These are phyloP conservation scores for Leucoraja erinaceus DNA, from an alignment of 2,113 vertebrate genomes.

Conservation along the genomic window DNA sequence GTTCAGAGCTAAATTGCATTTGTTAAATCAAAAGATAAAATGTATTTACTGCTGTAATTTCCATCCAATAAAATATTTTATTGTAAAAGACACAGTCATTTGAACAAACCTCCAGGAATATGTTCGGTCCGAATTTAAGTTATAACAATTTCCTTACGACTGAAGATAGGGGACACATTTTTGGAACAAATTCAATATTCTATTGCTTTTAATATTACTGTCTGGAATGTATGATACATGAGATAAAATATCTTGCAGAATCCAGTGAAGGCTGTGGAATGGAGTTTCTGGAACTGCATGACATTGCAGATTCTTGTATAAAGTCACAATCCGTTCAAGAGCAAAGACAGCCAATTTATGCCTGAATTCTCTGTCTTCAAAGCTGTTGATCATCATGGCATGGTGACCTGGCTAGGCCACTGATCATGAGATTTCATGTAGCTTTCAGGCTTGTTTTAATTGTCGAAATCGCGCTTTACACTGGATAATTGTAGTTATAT, in stretches of 20 bases:
- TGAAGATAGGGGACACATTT: background rate
- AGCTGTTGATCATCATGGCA: background rate
- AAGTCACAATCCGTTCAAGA: background rate
- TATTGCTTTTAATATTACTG: background rate
- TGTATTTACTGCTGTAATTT: background rate
- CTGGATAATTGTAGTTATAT: background rate
- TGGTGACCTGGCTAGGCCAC: background rate
- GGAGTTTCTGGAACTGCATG: background rate
- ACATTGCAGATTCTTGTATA: background rate
- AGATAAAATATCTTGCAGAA: background rate
- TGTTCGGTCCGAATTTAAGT: no score
- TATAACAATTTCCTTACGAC: background rate
- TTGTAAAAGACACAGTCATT: background rate
- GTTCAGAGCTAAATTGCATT: background rate
- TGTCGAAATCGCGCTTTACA: background rate
- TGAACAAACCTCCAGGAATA: background rate
- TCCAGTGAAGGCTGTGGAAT: background rate
- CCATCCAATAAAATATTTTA: background rate
- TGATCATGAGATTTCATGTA: background rate
- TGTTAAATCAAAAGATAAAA: background rate
- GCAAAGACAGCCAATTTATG: background rate
- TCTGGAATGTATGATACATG: background rate
- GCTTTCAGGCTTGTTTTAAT: background rate
- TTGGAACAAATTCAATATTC: background rate
- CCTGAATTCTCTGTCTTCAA: background rate